A percentile compares a stretch with the other conserved stretches of the same genome.
Conservation (phyloP, 1,140 invertebrate genomes). For the Leptopilina boulardi region DNA sequence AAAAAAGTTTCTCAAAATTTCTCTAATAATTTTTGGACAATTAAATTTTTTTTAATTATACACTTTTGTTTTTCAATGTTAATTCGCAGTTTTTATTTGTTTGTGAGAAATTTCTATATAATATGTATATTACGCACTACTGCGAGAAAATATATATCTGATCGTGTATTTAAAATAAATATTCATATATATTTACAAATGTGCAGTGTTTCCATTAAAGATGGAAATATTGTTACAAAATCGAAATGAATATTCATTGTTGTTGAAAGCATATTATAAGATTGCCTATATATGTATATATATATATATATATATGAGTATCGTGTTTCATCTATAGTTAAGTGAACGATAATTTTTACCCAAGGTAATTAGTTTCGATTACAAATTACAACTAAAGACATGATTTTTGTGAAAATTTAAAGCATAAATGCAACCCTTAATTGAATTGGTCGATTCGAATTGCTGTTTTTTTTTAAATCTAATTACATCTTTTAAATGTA, state of each 20-base stretch:
- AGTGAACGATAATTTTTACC: not conserved
- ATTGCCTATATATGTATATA: too few species aligned
- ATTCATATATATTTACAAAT: too few species aligned
- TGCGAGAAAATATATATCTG: not conserved
- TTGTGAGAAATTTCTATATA: not conserved
- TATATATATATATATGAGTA: not conserved
- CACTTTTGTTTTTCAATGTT: too few species aligned
- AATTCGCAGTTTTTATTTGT: too few species aligned
- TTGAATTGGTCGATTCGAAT: constrained; percentile 9
- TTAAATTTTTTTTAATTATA: too few species aligned
- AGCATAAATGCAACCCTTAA: not conserved
- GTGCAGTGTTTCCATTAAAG: not conserved
- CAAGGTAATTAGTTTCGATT: not conserved
- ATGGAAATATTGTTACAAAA: not conserved
- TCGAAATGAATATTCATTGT: constrained; percentile 5
- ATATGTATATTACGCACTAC: too few species aligned
- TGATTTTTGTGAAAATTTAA: constrained; percentile 6
- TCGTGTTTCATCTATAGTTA: not conserved
- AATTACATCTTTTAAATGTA: not conserved
- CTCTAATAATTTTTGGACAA: too few species aligned
- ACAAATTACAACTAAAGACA: not conserved
- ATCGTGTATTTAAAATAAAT: too few species aligned
- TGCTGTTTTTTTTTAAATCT: not conserved
- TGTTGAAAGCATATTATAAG: too few species aligned
- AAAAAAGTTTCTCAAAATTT: too few species aligned